A percentile compares a stretch with the other conserved stretches of the same genome.
Evolutionary conservation across 2,888 invertebrate species (phyloP).

Genomic region (Sycophila texana): DNA sequence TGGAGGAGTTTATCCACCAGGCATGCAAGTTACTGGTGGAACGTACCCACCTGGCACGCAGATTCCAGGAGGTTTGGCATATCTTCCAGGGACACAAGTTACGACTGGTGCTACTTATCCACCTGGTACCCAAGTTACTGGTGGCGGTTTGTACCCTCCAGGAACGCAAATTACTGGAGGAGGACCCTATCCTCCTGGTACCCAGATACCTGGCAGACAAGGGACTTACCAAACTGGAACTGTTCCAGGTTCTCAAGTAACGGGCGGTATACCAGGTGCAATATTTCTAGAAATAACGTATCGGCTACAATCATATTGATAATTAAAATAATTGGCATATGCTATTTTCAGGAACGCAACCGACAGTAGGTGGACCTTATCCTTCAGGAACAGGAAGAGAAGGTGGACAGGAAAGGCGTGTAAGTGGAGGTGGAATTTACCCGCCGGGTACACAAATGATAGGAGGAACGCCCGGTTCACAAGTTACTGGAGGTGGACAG

Average conservation of each 20-base stretch:
- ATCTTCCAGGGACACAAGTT: slow-evolving; percentile 6
- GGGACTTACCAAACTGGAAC: slow-evolving; percentile 51
- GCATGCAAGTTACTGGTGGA: background rate
- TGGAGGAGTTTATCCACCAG: background rate
- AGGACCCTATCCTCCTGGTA: slow-evolving; percentile 23
- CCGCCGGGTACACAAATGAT: slow-evolving; percentile 14
- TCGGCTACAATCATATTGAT: no score
- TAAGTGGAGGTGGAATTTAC: no score
- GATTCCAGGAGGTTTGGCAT: background rate
- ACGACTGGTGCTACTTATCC: slow-evolving; percentile 12
- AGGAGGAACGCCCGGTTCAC: slow-evolving; percentile 4
- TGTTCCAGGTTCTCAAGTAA: slow-evolving; percentile 43
- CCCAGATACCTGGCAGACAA: slow-evolving; percentile 28
- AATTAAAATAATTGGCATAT: no score
- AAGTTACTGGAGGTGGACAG: slow-evolving; percentile 25
- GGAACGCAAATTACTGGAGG: slow-evolving; percentile 48
- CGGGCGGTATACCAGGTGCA: background rate
- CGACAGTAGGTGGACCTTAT: background rate
- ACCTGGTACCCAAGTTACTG: slow-evolving; percentile 48
- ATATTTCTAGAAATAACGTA: no score
- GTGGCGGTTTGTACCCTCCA: slow-evolving; percentile 49
- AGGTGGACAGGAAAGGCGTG: background rate
- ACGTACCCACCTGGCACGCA: slow-evolving; percentile 8
- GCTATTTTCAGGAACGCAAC: background rate
- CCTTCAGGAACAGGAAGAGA: background rate